Evolutionary conservation across 2,888 invertebrate species (phyloP), one percentile per base, ranked within the genome.

Genomic region (Serrognathus titanus): DNA sequence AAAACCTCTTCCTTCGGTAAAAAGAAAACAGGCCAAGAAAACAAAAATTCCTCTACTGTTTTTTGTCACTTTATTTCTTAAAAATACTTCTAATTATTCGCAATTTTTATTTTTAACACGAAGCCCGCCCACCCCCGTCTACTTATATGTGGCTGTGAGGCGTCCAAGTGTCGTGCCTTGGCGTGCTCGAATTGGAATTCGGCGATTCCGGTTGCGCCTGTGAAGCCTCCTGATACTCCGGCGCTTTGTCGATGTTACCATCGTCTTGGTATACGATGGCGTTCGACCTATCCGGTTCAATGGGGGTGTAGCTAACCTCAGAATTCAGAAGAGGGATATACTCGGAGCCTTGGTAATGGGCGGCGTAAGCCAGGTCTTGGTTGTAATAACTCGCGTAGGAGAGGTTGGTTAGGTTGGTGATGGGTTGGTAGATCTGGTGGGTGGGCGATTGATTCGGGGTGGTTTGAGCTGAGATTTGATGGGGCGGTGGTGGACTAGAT

Each of bases 401-500:
- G 7, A 77, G 63, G 54, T 69, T 69, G 2, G 68, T 67, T 36
- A 70, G 60, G 55, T 76, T 78, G 11, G 76, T 73, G 49, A 78
- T 67, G 51, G 73, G 74, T 62, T 77, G 76, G 64, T 78, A 78
- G 43, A 74, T 69, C 61, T 76, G 75, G 55, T 73, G 74, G 39
- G 69, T 73, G 10, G 78, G 78, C 2, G 78, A 78, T 62, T 77
- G 76, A 54, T 72, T 76, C 1, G 77, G 76, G 1, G 75, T 73
- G 3, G 71, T 68, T 51, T 74, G 74, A 7, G 74, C 63, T 8
- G 73, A 71, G 35, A 74, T 65, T 62, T 77, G 75, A 56, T 76
- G 75, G 3, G 76, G 75, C 3, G 76, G 76, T 3, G 77, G 76
- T 3, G 78, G 75, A 62, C 75, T 75, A n/a, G 78, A 75, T 2